Conservation (phyloP, 1,140 invertebrate species). For the Papilio polytes region DNA sequence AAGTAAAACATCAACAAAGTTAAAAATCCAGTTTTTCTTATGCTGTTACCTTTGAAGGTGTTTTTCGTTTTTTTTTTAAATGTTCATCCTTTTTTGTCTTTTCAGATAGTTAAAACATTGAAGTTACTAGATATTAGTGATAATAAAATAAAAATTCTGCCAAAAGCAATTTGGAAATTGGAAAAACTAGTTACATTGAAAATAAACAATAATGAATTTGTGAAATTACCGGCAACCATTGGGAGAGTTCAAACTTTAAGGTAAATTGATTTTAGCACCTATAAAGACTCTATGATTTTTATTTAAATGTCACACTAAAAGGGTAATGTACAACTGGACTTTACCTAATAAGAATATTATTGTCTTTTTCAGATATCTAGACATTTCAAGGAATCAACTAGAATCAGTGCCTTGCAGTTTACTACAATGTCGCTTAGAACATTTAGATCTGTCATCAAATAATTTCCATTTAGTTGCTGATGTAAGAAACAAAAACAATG, state of each 20-base stretch:
- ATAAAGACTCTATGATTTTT: not conserved
- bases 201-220: constrained; percentile 81
- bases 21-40: too few species aligned
- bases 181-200: constrained; percentile 84
- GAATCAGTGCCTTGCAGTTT: constrained; percentile 83
- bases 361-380: constrained; percentile 73
- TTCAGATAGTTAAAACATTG: constrained; percentile 81
- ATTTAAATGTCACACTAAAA: not conserved
- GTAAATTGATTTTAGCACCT: constrained; percentile 46
- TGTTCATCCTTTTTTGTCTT: not conserved
- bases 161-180: constrained; percentile 86
- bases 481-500: constrained; percentile 51
- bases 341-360: constrained; percentile 37
- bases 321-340: not conserved
- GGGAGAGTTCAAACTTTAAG: constrained; percentile 70
- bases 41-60: too few species aligned
- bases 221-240: constrained; percentile 76
- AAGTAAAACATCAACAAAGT: not conserved
- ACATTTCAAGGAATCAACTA: constrained; percentile 84
- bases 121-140: constrained; percentile 86
- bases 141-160: constrained; percentile 85
- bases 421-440: constrained; percentile 81
- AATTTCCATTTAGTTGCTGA: constrained; percentile 69
- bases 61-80: too few species aligned
- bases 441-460: constrained; percentile 85